phyloP scores from a whole-genome alignment of 2,888 invertebrate genomes.

The Andrena fulva region DNA sequence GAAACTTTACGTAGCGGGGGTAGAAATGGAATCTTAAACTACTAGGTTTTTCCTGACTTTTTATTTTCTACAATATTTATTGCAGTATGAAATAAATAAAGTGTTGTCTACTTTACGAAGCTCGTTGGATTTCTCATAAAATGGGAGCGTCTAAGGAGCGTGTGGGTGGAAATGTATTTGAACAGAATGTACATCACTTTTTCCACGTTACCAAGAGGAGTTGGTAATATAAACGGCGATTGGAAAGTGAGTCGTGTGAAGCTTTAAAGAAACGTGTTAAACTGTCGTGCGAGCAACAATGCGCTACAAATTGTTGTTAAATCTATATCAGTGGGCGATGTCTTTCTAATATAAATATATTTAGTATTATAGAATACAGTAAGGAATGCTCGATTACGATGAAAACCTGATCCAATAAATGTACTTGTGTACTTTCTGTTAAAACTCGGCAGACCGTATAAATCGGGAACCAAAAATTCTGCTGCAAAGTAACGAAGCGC shows the following conservation, averaged over 20 bases:
- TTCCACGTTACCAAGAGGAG: neutral
- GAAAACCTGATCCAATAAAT: slow-evolving; percentile 44
- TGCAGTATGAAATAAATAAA: slow-evolving; percentile 24
- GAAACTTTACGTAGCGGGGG: neutral
- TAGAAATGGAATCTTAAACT: slow-evolving; percentile 4
- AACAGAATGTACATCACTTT: slow-evolving; percentile 8
- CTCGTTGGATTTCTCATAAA: no score
- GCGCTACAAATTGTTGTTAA: neutral
- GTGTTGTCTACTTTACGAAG: neutral
- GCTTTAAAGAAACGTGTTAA: slow-evolving; percentile 38
- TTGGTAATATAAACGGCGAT: slow-evolving; percentile 31
- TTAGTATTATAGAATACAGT: slow-evolving; percentile 51
- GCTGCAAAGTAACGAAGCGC: no score
- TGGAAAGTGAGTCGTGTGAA: slow-evolving; percentile 34
- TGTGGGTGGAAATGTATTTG: neutral
- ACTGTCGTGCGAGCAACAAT: slow-evolving; percentile 3
- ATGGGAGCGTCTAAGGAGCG: neutral
- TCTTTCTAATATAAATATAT: slow-evolving; percentile 18
- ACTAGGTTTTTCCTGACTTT: slow-evolving; percentile 11
- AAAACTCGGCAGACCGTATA: neutral
- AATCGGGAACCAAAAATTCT: no score
- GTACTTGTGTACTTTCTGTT: slow-evolving; percentile 15
- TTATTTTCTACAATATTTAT: slow-evolving; percentile 18
- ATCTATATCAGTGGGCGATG: slow-evolving; percentile 12
- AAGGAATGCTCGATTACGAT: slow-evolving; percentile 21